These are phyloP conservation scores for Ganaspis sp. DNA, from an alignment of 1,140 invertebrate genomes.

Conservation along the genomic window DNA sequence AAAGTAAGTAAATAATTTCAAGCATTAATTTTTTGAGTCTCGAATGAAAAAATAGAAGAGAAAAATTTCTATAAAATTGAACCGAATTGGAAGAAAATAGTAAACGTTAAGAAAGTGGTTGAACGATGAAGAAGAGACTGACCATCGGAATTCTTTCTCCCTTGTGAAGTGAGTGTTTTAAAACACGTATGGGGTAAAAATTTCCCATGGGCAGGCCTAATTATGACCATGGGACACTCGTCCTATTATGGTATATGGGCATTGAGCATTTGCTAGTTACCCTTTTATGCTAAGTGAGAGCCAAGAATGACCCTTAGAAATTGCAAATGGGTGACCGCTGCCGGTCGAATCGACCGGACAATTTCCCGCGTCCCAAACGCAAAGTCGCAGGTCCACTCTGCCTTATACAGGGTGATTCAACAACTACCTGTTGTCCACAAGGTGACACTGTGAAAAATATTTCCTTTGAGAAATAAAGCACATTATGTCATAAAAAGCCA, in stretches of 20 bases:
- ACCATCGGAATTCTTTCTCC: background rate
- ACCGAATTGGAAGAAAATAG: background rate
- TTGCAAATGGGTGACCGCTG: conserved; percentile 54
- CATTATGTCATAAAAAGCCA: background rate
- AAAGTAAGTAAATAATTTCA: too few species aligned
- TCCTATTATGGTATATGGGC: conserved; percentile 63
- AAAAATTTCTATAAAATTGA: too few species aligned
- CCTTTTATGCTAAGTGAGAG: conserved; percentile 75
- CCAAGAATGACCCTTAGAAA: conserved; percentile 68
- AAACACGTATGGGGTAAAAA: conserved; percentile 57
- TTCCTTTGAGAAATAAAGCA: background rate
- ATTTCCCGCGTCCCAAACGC: conserved; percentile 63
- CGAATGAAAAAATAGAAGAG: too few species aligned
- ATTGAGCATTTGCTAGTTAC: conserved; percentile 70
- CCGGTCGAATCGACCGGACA: conserved; percentile 60
- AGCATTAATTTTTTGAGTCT: too few species aligned
- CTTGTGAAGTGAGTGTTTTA: background rate
- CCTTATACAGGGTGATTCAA: conserved; percentile 48
- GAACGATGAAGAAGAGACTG: background rate
- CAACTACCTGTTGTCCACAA: background rate
- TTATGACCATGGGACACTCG: conserved; percentile 74
- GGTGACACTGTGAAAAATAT: background rate
- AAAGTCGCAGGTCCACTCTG: conserved; percentile 46
- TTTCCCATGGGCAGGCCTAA: conserved; percentile 75
- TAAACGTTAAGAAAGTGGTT: background rate